Conservation (phyloP, 2,113 vertebrate genomes). For the Solea solea region DNA sequence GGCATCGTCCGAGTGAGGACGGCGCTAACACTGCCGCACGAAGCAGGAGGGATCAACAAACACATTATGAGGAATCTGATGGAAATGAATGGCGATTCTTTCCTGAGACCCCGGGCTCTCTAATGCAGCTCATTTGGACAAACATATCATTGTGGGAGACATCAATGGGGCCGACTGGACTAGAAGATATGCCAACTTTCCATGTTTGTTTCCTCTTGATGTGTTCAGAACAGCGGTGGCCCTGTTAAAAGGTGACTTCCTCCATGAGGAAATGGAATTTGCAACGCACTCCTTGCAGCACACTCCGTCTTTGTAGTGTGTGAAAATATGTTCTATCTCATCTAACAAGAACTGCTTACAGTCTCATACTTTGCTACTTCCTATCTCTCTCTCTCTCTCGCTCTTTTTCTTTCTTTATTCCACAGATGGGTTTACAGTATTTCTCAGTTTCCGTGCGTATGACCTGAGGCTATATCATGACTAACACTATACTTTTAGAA, state of each 20-base stretch:
- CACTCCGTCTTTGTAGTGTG: conserved; percentile 64
- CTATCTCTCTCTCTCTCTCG: not conserved
- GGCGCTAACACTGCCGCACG: not conserved
- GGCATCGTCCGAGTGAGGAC: conserved; percentile 6
- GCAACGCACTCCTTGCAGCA: conserved; percentile 59
- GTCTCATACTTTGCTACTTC: conserved; percentile 17
- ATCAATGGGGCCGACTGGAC: conserved; percentile 33
- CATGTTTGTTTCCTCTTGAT: conserved; percentile 73
- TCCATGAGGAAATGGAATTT: conserved; percentile 76
- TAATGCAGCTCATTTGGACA: conserved; percentile 42
- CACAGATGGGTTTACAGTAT: not conserved
- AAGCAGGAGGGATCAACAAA: conserved; percentile 35
- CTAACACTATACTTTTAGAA: not conserved
- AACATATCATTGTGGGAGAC: conserved; percentile 48
- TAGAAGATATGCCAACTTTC: conserved; percentile 65
- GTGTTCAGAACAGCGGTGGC: conserved; percentile 68
- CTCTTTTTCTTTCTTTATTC: not conserved
- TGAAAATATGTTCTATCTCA: conserved; percentile 58
- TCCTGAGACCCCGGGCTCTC: conserved; percentile 27
- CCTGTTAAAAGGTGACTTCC: conserved; percentile 76
- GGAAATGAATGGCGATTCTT: conserved; percentile 15
- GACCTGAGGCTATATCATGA: not conserved
- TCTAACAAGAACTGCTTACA: conserved; percentile 30
- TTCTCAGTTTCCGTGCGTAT: conserved; percentile 8
- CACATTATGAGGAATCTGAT: conserved; percentile 7